Evolutionary conservation across 2,113 vertebrate species (phyloP).

Genomic region (Ifrita kowaldi): DNA sequence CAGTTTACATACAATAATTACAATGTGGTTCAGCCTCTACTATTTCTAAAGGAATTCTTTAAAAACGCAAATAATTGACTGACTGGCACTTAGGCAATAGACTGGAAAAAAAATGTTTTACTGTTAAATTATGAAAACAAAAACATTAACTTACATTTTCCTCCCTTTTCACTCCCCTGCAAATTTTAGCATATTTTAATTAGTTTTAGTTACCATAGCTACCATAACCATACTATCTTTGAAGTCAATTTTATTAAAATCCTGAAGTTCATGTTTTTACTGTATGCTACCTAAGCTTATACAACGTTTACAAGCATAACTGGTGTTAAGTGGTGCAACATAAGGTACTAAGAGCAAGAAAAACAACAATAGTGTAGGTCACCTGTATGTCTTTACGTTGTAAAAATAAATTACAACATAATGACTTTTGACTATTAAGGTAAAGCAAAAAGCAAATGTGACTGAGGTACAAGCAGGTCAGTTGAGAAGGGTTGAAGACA

Average conservation of each 20-base stretch:
- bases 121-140: not conserved
- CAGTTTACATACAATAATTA: not conserved
- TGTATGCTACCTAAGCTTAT: not conserved
- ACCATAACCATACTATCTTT: conserved; percentile 5
- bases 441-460: not conserved
- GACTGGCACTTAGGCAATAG: not conserved
- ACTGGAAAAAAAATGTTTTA: not conserved
- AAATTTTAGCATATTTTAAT: conserved; percentile 42
- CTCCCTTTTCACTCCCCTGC: not conserved
- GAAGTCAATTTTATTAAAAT: conserved; percentile 24
- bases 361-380: not conserved
- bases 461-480: not conserved
- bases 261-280: not conserved
- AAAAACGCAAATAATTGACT: not conserved
- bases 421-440: not conserved
- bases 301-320: not conserved
- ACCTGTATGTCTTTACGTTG: not conserved
- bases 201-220: conserved; percentile 54
- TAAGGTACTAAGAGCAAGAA: not conserved
- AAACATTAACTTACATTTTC: not conserved
- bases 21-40: not conserved
- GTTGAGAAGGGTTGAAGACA: not conserved
- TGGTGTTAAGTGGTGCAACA: not conserved
- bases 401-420: not conserved
- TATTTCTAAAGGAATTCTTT: not conserved